Conservation (phyloP, 2,888 invertebrate species). For the Meghimatium bilineatum region DNA sequence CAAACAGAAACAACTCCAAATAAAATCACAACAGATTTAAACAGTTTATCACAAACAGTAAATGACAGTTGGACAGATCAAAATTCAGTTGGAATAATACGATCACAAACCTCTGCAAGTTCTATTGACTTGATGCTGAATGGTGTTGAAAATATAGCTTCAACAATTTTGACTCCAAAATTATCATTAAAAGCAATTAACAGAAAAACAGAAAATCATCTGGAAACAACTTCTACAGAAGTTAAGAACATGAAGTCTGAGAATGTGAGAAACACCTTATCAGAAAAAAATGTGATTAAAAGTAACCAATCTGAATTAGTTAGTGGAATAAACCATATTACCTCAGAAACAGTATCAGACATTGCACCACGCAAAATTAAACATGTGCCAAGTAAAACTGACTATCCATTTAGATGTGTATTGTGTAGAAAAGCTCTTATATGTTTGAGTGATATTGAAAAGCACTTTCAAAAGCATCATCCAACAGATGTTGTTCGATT, state of each 20-base stretch:
- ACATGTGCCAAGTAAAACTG: not conserved
- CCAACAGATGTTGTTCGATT: not conserved
- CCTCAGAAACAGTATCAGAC: not conserved
- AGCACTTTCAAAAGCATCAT: not conserved
- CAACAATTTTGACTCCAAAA: not conserved
- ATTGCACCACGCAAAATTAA: not conserved
- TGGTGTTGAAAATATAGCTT: not conserved
- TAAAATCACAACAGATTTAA: not conserved
- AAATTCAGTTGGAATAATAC: not conserved
- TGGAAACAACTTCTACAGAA: not conserved
- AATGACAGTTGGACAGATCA: not conserved
- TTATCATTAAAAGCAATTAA: not conserved
- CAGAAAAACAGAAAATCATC: not conserved
- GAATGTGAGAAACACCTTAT: not conserved
- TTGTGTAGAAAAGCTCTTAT: not conserved
- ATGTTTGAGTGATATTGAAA: conserved; percentile 1
- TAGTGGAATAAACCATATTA: not conserved
- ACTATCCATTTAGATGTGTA: not conserved
- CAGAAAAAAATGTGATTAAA: not conserved
- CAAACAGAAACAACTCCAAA: not conserved
- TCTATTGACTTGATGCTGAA: not conserved
- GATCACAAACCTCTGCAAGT: not conserved
- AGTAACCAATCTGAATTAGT: not conserved
- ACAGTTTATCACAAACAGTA: not conserved
- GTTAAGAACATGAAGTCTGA: not conserved